A percentile compares a stretch with the other conserved stretches of the same genome.
phyloP scores from a whole-genome alignment of 2,113 vertebrate genomes.

The Percina caprodes region DNA sequence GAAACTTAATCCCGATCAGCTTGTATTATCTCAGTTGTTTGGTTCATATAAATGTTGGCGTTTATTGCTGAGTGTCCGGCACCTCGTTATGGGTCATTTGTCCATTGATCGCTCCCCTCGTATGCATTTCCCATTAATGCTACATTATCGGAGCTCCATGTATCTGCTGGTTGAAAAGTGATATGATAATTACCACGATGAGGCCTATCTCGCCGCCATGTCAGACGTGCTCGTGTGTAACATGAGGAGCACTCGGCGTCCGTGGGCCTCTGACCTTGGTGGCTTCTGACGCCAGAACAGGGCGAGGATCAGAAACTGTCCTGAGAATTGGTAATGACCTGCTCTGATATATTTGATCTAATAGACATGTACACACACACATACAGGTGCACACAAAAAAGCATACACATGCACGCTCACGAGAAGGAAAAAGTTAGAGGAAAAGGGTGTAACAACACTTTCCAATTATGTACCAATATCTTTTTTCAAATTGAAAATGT shows the following conservation, averaged over 20 bases:
- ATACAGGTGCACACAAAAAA: not conserved
- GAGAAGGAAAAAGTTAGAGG: not conserved
- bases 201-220: constrained; percentile 45
- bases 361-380: constrained; percentile 2
- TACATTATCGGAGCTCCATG: constrained; percentile 71
- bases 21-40: not conserved
- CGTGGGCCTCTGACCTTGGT: constrained; percentile 70
- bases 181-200: constrained; percentile 78
- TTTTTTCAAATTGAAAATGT: no score
- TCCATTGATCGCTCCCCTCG: constrained; percentile 68
- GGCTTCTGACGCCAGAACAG: constrained; percentile 51
- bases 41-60: constrained; percentile 24
- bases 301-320: constrained; percentile 47
- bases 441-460: no score
- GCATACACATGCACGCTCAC: not conserved
- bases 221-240: constrained; percentile 66
- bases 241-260: constrained; percentile 56
- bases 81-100: constrained; percentile 63
- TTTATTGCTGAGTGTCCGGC: constrained; percentile 44
- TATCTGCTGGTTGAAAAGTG: constrained; percentile 78
- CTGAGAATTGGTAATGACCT: constrained; percentile 60
- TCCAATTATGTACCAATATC: no score
- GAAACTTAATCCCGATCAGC: not conserved
- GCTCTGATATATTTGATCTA: constrained; percentile 45
- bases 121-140: constrained; percentile 80